Evolutionary conservation across 1,140 invertebrate genomes (phyloP).

Genomic region (Thalassaphorura encarpata): DNA sequence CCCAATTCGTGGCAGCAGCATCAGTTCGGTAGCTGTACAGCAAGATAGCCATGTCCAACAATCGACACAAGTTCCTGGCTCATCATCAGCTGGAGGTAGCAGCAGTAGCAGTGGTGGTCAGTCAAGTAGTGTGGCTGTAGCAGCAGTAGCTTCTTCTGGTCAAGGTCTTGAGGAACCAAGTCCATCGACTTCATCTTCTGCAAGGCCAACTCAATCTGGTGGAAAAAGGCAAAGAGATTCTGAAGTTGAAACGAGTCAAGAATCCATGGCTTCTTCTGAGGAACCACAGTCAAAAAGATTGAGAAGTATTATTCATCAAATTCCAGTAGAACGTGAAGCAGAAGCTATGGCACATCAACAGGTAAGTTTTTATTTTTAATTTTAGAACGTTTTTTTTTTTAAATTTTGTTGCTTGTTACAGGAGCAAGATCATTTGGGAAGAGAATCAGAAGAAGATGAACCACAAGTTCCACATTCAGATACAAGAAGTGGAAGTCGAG

Average conservation of each 20-base stretch:
- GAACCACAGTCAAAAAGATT: slow-evolving; percentile 25
- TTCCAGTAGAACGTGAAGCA: slow-evolving; percentile 29
- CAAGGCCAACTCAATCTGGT: slow-evolving; percentile 16
- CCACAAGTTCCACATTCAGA: slow-evolving; percentile 27
- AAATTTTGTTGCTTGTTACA: slow-evolving; percentile 28
- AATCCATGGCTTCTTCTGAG: slow-evolving; percentile 14
- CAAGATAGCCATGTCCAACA: slow-evolving; percentile 21
- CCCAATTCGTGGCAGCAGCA: slow-evolving; percentile 20
- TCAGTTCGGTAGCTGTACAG: slow-evolving; percentile 3
- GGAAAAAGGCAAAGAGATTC: slow-evolving; percentile 21
- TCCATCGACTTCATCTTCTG: slow-evolving; percentile 23
- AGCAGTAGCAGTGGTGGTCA: background rate
- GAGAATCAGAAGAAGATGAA: slow-evolving; percentile 39
- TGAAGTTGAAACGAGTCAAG: slow-evolving; percentile 13
- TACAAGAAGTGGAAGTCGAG: background rate
- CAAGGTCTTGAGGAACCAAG: slow-evolving; percentile 27
- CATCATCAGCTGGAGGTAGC: background rate
- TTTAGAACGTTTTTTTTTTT: too few relatives aligned
- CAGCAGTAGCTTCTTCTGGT: background rate
- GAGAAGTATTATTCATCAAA: slow-evolving; percentile 5
- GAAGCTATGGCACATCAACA: slow-evolving; percentile 41
- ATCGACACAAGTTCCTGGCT: background rate
- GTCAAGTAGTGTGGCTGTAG: background rate
- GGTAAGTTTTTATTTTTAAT: too few relatives aligned
- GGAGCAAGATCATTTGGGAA: slow-evolving; percentile 43